A percentile compares a stretch with the other conserved stretches of the same genome.
These are phyloP conservation scores for Eonycteris spelaea DNA, from an alignment of 2,113 vertebrate species.

Conservation along the genomic window DNA sequence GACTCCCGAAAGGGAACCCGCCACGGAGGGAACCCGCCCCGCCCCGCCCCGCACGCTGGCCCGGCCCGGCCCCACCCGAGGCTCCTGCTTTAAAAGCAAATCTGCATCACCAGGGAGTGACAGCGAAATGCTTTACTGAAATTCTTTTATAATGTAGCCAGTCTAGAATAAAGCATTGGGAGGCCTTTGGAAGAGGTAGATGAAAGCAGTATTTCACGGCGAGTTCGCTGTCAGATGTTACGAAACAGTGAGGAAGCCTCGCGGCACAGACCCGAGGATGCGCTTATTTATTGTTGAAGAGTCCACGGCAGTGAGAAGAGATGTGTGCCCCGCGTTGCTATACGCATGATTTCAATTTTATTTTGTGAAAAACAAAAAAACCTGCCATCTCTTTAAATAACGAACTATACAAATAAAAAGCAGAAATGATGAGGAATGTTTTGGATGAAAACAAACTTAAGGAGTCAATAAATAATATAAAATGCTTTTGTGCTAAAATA, in stretches of 20 bases:
- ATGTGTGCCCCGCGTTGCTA: accelerated
- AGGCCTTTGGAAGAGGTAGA: background rate
- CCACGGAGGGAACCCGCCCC: background rate
- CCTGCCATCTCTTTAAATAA: conserved; percentile 71
- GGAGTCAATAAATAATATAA: conserved; percentile 86
- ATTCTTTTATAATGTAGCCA: background rate
- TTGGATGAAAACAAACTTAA: conserved; percentile 73
- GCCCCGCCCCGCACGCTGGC: accelerated
- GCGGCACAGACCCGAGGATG: background rate
- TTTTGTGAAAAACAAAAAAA: conserved; percentile 73
- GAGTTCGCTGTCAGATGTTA: background rate
- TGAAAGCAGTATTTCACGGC: background rate
- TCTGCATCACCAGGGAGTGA: accelerated
- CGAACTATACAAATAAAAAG: conserved; percentile 59
- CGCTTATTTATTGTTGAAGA: accelerated
- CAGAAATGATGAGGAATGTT: conserved; percentile 76
- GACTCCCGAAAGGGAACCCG: accelerated
- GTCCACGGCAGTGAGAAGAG: background rate
- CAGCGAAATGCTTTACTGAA: accelerated
- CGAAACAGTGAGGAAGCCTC: accelerated
- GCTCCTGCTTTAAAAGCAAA: background rate
- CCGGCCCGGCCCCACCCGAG: accelerated
- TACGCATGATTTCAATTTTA: background rate
- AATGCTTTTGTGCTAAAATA: conserved; percentile 82
- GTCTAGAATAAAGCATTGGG: background rate